Evolutionary conservation across 2,888 invertebrate species (phyloP).

Genomic region (Microctonus hyperodae): DNA sequence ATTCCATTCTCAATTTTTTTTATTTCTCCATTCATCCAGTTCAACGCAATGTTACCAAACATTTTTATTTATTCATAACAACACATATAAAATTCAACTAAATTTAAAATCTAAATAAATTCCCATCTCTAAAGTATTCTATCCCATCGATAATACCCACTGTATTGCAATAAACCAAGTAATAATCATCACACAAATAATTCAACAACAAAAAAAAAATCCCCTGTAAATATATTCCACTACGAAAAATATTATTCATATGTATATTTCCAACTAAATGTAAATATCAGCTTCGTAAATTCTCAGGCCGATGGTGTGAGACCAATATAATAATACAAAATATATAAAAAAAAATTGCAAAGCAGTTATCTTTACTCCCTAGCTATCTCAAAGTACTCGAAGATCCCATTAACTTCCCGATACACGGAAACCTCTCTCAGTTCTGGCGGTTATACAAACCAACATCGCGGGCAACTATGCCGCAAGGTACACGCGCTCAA

Average conservation of each 20-base stretch:
- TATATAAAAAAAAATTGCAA: neutral
- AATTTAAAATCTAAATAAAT: too few species aligned
- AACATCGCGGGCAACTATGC: neutral
- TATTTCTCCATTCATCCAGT: conserved; percentile 42
- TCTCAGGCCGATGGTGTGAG: conserved; percentile 1
- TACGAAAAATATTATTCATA: too few species aligned
- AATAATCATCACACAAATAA: too few species aligned
- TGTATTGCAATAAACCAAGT: too few species aligned
- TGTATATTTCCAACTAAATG: neutral
- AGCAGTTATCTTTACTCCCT: neutral
- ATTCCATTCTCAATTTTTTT: conserved; percentile 40
- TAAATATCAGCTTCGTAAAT: neutral
- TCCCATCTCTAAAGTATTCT: too few species aligned
- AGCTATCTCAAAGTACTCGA: conserved; percentile 9
- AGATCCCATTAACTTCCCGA: conserved; percentile 14
- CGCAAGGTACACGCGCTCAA: conserved; percentile 8
- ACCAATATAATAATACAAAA: conserved; percentile 26
- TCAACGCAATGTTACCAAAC: conserved; percentile 43
- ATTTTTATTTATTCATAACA: conserved; percentile 47
- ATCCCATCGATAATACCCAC: too few species aligned
- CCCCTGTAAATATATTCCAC: too few species aligned
- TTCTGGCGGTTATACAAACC: neutral
- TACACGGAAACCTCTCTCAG: conserved; percentile 15
- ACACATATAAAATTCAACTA: too few species aligned
- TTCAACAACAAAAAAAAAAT: neutral